A percentile compares a stretch with the other conserved stretches of the same genome.
These are phyloP conservation scores for Psilanteris sp. DNA, from an alignment of 1,140 invertebrate genomes.

Conservation along the genomic window DNA sequence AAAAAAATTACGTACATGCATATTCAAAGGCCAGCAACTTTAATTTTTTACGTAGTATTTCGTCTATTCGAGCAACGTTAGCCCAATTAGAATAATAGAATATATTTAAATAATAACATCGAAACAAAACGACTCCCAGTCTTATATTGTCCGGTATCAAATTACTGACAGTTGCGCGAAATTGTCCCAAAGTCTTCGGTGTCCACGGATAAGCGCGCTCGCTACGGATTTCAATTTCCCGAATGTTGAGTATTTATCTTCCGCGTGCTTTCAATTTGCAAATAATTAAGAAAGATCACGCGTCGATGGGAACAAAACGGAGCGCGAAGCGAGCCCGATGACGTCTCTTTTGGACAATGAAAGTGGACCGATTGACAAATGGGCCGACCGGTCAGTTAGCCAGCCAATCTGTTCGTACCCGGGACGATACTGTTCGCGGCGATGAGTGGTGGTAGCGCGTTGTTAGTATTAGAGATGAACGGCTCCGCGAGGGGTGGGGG, in stretches of 20 bases:
- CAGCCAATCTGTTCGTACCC: conserved; percentile 18
- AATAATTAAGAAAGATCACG: conserved; percentile 42
- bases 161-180: too few relatives aligned
- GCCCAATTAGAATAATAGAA: too few relatives aligned
- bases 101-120: too few relatives aligned
- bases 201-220: conserved; percentile 7
- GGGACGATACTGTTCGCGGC: conserved; percentile 8
- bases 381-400: conserved; percentile 25
- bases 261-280: conserved; percentile 14
- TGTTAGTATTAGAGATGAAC: conserved; percentile 39
- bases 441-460: conserved; percentile 4
- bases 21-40: too few relatives aligned
- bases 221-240: conserved; percentile 32
- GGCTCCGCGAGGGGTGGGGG: not conserved
- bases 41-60: too few relatives aligned
- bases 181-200: not conserved
- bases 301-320: conserved; percentile 35
- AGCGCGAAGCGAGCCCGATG: conserved; percentile 17
- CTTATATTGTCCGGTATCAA: too few relatives aligned
- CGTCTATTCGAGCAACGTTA: too few relatives aligned
- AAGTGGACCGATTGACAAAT: conserved; percentile 58
- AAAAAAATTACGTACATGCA: too few relatives aligned
- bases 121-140: too few relatives aligned
- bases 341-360: conserved; percentile 40
- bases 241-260: conserved; percentile 42